Conservation (phyloP, 1,140 invertebrate species). For the Archivesica marissinica region DNA sequence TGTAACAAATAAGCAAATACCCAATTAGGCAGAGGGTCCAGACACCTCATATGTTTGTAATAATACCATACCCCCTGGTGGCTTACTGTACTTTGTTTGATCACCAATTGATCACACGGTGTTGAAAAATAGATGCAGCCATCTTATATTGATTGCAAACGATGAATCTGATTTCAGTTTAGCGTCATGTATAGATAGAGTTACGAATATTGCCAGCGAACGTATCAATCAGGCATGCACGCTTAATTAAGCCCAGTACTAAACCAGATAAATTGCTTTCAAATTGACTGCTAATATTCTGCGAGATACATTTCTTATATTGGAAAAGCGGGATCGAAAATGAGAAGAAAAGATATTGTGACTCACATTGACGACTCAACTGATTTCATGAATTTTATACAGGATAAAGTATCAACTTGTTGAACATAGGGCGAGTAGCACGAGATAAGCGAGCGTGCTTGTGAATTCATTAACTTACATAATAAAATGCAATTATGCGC, state of each 20-base stretch:
- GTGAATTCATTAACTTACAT: background rate
- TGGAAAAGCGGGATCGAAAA: background rate
- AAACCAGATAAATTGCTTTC: constrained; percentile 59
- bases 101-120: no score
- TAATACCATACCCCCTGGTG: no score
- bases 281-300: constrained; percentile 57
- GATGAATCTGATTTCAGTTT: constrained; percentile 36
- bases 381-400: constrained; percentile 14
- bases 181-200: constrained; percentile 15
- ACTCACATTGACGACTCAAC: constrained; percentile 29
- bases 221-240: constrained; percentile 38
- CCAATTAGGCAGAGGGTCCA: no score
- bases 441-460: background rate
- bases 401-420: constrained; percentile 18
- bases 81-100: no score
- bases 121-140: no score
- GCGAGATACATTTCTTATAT: constrained; percentile 29
- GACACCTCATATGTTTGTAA: no score
- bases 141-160: constrained; percentile 11
- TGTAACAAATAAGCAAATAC: no score
- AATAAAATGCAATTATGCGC: no score
- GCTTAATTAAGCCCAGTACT: constrained; percentile 30
- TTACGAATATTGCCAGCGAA: constrained; percentile 6
- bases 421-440: constrained; percentile 1
- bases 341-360: constrained; percentile 30